These are phyloP conservation scores for Montifringilla adamsi DNA, from an alignment of 2,113 vertebrate genomes.

Conservation along the genomic window DNA sequence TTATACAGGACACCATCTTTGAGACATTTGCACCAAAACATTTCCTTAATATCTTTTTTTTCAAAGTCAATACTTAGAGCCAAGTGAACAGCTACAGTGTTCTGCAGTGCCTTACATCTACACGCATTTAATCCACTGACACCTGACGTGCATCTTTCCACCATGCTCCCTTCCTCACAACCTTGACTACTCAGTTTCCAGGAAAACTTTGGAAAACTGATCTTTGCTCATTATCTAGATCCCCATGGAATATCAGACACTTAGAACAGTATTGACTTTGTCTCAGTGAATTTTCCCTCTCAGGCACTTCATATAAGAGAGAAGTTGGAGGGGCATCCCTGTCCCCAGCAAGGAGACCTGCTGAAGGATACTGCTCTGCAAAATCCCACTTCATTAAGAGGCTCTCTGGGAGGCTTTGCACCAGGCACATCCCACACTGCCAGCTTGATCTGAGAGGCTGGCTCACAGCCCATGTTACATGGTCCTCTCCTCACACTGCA, in stretches of 20 bases:
- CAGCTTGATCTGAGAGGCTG: neutral
- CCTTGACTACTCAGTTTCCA: neutral
- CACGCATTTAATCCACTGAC: fast-evolving
- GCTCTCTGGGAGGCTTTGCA: neutral
- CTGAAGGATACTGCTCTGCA: neutral
- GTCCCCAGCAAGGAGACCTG: neutral
- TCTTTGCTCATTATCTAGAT: neutral
- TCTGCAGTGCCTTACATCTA: neutral
- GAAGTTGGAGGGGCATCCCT: neutral
- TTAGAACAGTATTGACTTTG: neutral
- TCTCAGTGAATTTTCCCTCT: neutral
- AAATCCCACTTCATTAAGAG: neutral
- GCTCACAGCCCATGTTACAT: fast-evolving
- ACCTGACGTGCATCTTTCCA: neutral
- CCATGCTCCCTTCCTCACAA: neutral
- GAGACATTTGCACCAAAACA: neutral
- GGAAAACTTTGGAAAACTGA: neutral
- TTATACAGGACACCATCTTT: neutral
- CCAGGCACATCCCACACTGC: neutral
- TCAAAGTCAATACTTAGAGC: no score
- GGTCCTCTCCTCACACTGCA: neutral
- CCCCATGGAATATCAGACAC: neutral
- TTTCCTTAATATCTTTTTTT: neutral
- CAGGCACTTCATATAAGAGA: neutral
- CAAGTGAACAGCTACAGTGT: neutral